These are phyloP conservation scores for Diabrotica virgifera DNA, from an alignment of 1,140 invertebrate genomes.

Conservation along the genomic window DNA sequence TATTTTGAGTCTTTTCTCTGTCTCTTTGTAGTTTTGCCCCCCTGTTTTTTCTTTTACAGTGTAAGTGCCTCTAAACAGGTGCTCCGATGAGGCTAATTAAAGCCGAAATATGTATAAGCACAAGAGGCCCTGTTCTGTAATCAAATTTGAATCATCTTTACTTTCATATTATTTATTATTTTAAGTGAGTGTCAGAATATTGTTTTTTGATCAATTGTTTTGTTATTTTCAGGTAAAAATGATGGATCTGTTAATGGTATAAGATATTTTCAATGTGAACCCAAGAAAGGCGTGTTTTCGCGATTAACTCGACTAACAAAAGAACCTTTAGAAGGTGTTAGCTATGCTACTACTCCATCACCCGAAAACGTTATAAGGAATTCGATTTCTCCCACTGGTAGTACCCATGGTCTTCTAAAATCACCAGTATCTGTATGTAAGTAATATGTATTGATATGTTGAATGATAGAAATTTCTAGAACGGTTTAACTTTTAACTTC, in stretches of 20 bases:
- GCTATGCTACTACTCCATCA: slow-evolving; percentile 26
- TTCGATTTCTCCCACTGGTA: slow-evolving; percentile 51
- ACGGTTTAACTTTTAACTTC: too few species aligned
- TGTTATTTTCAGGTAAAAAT: slow-evolving; percentile 75
- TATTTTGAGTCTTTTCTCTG: too few species aligned
- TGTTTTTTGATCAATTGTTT: neutral
- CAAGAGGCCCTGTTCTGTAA: too few species aligned
- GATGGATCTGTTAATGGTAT: slow-evolving; percentile 92
- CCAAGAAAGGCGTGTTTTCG: slow-evolving; percentile 91
- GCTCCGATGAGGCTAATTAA: too few species aligned
- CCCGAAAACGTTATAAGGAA: slow-evolving; percentile 34
- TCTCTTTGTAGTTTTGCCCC: too few species aligned
- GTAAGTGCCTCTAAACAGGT: too few species aligned
- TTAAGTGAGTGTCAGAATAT: too few species aligned
- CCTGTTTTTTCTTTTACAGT: too few species aligned
- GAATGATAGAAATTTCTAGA: too few species aligned
- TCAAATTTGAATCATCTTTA: too few species aligned
- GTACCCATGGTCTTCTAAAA: slow-evolving; percentile 48
- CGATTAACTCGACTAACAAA: slow-evolving; percentile 83
- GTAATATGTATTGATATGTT: neutral
- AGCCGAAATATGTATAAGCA: too few species aligned
- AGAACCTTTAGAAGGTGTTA: slow-evolving; percentile 55
- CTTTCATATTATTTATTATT: too few species aligned
- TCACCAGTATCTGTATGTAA: slow-evolving; percentile 50
- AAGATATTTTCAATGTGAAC: slow-evolving; percentile 91